Evolutionary conservation across 2,797 vertebrate genomes (phyloP).

Genomic region (Toxotes lorentzi): DNA sequence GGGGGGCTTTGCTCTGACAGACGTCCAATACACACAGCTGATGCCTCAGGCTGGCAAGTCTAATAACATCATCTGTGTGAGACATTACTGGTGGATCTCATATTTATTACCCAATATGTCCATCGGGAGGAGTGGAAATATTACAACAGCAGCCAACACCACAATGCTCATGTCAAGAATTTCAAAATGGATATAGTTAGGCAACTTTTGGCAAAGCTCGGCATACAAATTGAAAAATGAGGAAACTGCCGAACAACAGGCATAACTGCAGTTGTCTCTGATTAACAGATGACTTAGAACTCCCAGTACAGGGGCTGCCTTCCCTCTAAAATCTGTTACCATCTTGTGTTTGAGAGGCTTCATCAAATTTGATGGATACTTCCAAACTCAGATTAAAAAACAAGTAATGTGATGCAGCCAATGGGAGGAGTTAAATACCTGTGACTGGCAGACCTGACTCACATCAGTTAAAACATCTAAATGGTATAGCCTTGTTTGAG

Average conservation of each 20-base stretch:
- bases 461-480: slow-evolving; percentile 29
- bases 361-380: slow-evolving; percentile 62
- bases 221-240: slow-evolving; percentile 58
- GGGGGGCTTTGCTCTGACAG: slow-evolving; percentile 65
- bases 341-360: slow-evolving; percentile 72
- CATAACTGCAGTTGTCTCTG: slow-evolving; percentile 59
- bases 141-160: slow-evolving; percentile 61
- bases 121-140: slow-evolving; percentile 63
- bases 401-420: slow-evolving; percentile 43
- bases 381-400: slow-evolving; percentile 57
- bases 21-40: slow-evolving; percentile 80
- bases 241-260: slow-evolving; percentile 48
- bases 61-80: slow-evolving; percentile 80
- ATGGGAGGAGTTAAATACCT: slow-evolving; percentile 24
- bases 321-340: slow-evolving; percentile 63
- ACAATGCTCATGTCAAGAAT: slow-evolving; percentile 63
- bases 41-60: slow-evolving; percentile 76
- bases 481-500: slow-evolving; percentile 11
- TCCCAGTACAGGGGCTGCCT: slow-evolving; percentile 50
- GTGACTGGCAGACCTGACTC: slow-evolving; percentile 7
- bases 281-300: slow-evolving; percentile 70
- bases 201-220: slow-evolving; percentile 57
- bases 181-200: slow-evolving; percentile 59
- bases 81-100: slow-evolving; percentile 74
- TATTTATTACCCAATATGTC: slow-evolving; percentile 81